phyloP scores from a whole-genome alignment of 1,140 invertebrate genomes.

The Calliphora vicina region DNA sequence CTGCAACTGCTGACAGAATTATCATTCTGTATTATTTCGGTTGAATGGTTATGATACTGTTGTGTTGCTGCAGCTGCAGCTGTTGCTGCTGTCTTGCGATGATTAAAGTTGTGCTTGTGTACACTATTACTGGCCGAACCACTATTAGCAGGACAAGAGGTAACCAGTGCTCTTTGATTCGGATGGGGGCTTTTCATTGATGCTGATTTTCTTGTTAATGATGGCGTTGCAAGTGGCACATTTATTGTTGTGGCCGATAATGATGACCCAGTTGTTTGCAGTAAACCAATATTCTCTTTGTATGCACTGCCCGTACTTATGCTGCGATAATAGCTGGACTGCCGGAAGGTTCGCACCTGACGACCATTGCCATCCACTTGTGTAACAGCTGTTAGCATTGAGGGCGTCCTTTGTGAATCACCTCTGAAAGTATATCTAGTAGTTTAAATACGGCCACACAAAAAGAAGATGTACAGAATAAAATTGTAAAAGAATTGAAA shows the following conservation, averaged over 20 bases:
- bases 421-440: conserved; percentile 46
- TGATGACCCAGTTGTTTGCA: conserved; percentile 45
- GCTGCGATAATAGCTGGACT: conserved; percentile 59
- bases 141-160: neutral
- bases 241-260: neutral
- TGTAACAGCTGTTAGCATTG: conserved; percentile 59
- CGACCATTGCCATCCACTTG: conserved; percentile 53
- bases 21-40: conserved; percentile 7
- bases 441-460: neutral
- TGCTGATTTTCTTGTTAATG: conserved; percentile 50
- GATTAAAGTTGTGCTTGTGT: neutral
- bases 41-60: conserved; percentile 23
- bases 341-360: conserved; percentile 51
- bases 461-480: too few species aligned
- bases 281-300: conserved; percentile 54
- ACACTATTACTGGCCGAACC: neutral
- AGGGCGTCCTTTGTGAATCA: conserved; percentile 59
- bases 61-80: neutral
- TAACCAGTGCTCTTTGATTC: conserved; percentile 38
- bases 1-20: neutral
- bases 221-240: conserved; percentile 40
- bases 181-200: conserved; percentile 50
- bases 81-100: neutral
- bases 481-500: neutral
- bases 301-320: conserved; percentile 48